These are phyloP conservation scores for Neolamprologus brichardi DNA, from an alignment of 2,113 vertebrate species.

Conservation along the genomic window DNA sequence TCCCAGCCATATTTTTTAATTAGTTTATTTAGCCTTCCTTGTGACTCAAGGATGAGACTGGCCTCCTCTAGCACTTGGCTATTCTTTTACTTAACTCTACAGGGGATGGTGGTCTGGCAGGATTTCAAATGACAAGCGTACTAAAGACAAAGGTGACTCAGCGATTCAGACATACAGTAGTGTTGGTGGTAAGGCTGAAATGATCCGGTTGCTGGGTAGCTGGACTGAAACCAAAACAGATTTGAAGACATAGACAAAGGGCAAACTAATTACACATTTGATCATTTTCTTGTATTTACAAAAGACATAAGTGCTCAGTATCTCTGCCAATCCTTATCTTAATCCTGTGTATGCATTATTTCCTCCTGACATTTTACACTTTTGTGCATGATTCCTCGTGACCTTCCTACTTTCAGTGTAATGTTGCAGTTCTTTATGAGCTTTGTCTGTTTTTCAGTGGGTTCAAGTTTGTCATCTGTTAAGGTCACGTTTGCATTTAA, in stretches of 20 bases:
- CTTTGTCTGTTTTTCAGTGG: neutral
- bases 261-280: neutral
- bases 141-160: conserved; percentile 35
- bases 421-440: neutral
- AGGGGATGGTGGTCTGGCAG: conserved; percentile 21
- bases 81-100: conserved; percentile 37
- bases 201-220: neutral
- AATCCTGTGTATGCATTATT: neutral
- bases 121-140: conserved; percentile 33
- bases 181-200: neutral
- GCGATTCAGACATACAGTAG: neutral
- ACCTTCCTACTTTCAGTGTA: neutral
- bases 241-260: neutral
- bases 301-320: neutral
- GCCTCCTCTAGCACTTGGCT: conserved; percentile 44
- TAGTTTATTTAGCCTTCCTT: conserved; percentile 67
- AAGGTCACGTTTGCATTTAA: neutral
- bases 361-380: neutral
- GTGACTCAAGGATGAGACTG: conserved; percentile 54
- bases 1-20: conserved; percentile 68
- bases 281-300: conserved; percentile 31
- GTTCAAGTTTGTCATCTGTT: neutral
- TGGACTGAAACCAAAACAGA: neutral
- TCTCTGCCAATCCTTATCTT: conserved; percentile 16
- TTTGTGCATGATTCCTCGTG: neutral